Base-by-base conservation (phyloP, 30 jellyfish, hydroid and myxozoan species). In the Catostylus mosaicus region DNA sequence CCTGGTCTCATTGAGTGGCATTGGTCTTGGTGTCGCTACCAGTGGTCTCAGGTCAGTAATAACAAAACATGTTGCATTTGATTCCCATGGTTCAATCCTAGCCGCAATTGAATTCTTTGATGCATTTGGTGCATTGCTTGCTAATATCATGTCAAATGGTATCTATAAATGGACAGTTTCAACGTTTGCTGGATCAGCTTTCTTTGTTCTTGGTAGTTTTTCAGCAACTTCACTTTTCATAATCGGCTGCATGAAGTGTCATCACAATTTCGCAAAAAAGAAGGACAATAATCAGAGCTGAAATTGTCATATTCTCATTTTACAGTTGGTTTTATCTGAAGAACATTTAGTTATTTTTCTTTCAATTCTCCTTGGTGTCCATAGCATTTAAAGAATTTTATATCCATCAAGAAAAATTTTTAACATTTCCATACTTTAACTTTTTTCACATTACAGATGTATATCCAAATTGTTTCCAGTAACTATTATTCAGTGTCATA, bases 41-140 rank as follows among this genome's bases (percentile, higher is more conserved):
- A 65, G 97, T n/a, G 89, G 90, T 23, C 4, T 87, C 14, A 83
- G 98, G 18, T 81, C 98, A 1, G 73, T 93, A 11, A 85, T 88
- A 14, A 77, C 97, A 8, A 93, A 93, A 72, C 89, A 78, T 19
- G 96, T 93, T 14, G 73, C 91, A n/a, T 35, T 50, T 57, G 94
- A 93, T n/a, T 71, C 89, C n/a, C 92, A 93, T 56, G 96, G 98
- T 4, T 80, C 96, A 9, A 96, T 77, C 26, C 60, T 93, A 1
- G 95, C 94, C 16, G 88, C 90, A 27, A 36, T 93, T 35, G 98
- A 87, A 62, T 89, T 88, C n/a, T 30, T 75, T 34, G 97, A 93
- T 67, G 97, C 80, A 19, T 35, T 93, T 48, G 98, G 97, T 11
- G 93, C 89, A 46, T 54, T 87, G 75, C 31, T 88, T 32, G 90